A percentile compares a stretch with the other conserved stretches of the same genome.
Conservation (phyloP, 1,140 invertebrate genomes). For the Lerema accius region DNA sequence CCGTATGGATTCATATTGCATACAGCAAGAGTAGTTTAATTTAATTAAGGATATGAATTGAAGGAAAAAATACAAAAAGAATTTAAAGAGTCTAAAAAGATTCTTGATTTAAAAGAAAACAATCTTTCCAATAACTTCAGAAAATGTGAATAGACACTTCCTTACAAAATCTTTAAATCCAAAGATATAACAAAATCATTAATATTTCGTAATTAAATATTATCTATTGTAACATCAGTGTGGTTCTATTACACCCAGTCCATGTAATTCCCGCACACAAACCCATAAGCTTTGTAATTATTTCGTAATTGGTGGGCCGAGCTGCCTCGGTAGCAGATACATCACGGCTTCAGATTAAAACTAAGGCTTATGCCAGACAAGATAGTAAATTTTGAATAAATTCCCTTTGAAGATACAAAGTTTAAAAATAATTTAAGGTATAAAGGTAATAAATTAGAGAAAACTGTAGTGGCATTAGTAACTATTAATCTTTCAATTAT, state of each 20-base stretch:
- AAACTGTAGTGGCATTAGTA: not conserved
- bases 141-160: too few species aligned
- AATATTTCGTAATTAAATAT: not conserved
- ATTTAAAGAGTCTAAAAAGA: too few species aligned
- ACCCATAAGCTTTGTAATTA: slow-evolving; percentile 69
- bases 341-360: slow-evolving; percentile 47
- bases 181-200: too few species aligned
- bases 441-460: not conserved
- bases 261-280: slow-evolving; percentile 29
- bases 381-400: not conserved
- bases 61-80: too few species aligned
- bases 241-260: slow-evolving; percentile 23
- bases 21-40: too few species aligned
- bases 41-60: too few species aligned
- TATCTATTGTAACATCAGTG: slow-evolving; percentile 19
- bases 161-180: too few species aligned
- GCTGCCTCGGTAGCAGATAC: slow-evolving; percentile 63
- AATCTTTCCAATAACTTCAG: too few species aligned
- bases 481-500: not conserved
- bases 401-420: not conserved
- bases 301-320: slow-evolving; percentile 71
- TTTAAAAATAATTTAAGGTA: not conserved
- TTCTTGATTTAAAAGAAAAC: too few species aligned
- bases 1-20: not conserved
- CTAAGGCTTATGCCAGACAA: slow-evolving; percentile 34